Base-by-base conservation (phyloP, 2,797 vertebrate species). In the Anomalospiza imberbis region DNA sequence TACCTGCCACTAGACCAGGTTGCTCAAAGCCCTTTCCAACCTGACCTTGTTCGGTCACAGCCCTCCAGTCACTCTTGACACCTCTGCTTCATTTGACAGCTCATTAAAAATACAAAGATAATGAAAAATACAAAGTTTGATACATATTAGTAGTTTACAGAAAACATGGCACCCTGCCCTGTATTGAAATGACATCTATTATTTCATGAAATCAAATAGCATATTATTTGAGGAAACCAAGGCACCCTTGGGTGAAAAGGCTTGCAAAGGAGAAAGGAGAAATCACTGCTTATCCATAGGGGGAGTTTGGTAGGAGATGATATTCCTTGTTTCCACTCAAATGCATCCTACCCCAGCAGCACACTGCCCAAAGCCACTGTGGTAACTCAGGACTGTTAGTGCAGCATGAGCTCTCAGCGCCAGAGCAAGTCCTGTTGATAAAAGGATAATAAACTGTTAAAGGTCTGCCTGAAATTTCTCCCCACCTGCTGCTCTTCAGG, bases 311-410 rank as follows among this genome's bases (percentile, higher is more conserved):
- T 32, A 22, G 29, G 44, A 74, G 22, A 31, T 44, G 48, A 31
- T 18, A 45, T 42, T 62, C 18, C 61, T 51, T 12, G 2, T 60
- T 84, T 50, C 22, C 31, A 53, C 15, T 57, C 44, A 45, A 21
- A 73, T 6, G 7, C 5, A 5, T 7, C 47, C 7, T 19, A 20
- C 12, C 8, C 20, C 38, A 73, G 38, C 6, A 21, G 7, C 44
- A 17, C 3, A 0, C 20, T 29, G 29, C 53, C 73, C 76, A 29
- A 54, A 75, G 6, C n/a, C 51, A 29, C 31, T 0, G 0, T 6
- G 1, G 55, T 17, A 5, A 5, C 38, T 80, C 61, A 13, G 20
- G 7, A 0, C 38, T 18, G 3, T n/a, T 1, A 71, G 50, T 1
- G 9, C 55, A 36, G 36, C 8, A 5, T 0, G 4, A 47, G 21